phyloP scores from a whole-genome alignment of 64 coral and sea anemone genomes.

The Exaiptasia diaphana region DNA sequence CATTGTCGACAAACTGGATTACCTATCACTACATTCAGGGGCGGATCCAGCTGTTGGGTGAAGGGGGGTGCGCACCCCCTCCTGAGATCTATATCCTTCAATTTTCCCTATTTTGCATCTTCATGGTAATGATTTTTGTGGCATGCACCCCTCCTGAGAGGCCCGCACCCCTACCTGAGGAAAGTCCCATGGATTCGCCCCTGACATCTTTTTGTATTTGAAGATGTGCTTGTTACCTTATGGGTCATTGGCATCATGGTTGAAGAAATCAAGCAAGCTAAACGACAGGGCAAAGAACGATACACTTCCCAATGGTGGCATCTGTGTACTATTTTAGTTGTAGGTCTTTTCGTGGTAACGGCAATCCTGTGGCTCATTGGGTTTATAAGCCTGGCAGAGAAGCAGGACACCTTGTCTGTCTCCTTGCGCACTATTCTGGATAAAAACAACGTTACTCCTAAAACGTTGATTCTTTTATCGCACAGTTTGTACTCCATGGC shows the following conservation, averaged over 20 bases:
- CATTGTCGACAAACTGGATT: no score
- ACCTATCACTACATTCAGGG: no score
- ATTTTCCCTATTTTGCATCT: no score
- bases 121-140: no score
- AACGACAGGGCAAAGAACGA: slow-evolving; percentile 30
- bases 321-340: slow-evolving; percentile 41
- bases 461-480: slow-evolving; percentile 49
- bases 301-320: slow-evolving; percentile 68
- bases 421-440: not conserved
- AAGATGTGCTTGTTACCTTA: slow-evolving; percentile 42
- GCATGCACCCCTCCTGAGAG: no score
- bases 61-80: no score
- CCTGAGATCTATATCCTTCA: no score
- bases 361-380: slow-evolving; percentile 57
- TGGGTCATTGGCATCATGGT: slow-evolving; percentile 65
- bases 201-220: no score
- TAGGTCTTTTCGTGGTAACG: slow-evolving; percentile 39
- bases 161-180: no score
- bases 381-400: not conserved
- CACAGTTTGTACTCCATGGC: slow-evolving; percentile 66
- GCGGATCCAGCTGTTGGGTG: no score
- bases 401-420: not conserved
- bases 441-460: not conserved
- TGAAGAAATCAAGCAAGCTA: slow-evolving; percentile 69
- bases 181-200: no score